phyloP scores from a whole-genome alignment of 2,888 invertebrate species.

The Meteorus cinctellus region DNA sequence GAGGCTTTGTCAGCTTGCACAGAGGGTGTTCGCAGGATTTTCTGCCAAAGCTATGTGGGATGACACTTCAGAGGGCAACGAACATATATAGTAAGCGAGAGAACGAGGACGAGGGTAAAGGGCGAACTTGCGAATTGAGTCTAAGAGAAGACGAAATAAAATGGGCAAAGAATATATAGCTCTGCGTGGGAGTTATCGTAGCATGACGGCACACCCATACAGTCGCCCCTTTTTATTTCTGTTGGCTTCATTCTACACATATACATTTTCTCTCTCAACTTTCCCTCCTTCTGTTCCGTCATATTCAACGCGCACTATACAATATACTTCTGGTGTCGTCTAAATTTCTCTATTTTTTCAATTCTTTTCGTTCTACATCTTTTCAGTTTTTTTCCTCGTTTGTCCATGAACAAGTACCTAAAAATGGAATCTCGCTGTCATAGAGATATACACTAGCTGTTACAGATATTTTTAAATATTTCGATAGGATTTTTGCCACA shows the following conservation, averaged over 20 bases:
- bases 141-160: not conserved
- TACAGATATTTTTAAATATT: too few species aligned
- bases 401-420: not conserved
- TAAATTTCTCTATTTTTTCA: conserved; percentile 12
- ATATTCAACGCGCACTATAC: conserved; percentile 13
- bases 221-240: conserved; percentile 56
- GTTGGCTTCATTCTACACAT: conserved; percentile 23
- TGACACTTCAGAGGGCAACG: conserved; percentile 45
- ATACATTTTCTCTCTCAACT: conserved; percentile 8
- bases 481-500: too few species aligned
- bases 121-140: conserved; percentile 33
- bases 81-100: conserved; percentile 16
- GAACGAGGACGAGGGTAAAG: conserved; percentile 40
- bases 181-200: conserved; percentile 59
- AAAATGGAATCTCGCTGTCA: not conserved
- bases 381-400: not conserved
- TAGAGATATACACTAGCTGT: too few species aligned
- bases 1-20: conserved; percentile 59
- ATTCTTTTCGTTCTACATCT: not conserved
- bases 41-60: conserved; percentile 50
- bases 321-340: conserved; percentile 53
- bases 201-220: conserved; percentile 66
- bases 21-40: conserved; percentile 57
- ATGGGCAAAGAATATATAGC: conserved; percentile 43
- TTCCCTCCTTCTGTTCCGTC: conserved; percentile 27